Conservation (phyloP, 2,888 invertebrate species). For the Thereva nobilitata region DNA sequence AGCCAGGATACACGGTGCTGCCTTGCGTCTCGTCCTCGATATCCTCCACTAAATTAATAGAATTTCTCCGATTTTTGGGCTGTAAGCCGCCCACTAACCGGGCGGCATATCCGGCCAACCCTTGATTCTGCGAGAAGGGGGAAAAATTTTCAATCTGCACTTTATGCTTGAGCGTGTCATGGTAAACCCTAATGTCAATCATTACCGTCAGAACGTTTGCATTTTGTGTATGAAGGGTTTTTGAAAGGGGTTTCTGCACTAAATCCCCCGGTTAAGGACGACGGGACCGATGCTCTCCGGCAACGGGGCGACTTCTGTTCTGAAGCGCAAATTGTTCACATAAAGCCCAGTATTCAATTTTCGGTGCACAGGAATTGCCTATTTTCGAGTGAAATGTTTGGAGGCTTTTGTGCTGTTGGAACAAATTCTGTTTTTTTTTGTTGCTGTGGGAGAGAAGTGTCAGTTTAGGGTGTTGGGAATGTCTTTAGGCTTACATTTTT, state of each 20-base stretch:
- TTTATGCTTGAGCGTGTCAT: constrained; percentile 40
- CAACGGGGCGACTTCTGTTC: constrained; percentile 38
- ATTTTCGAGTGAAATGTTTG: constrained; percentile 40
- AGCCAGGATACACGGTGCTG: neutral
- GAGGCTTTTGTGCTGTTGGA: constrained; percentile 27
- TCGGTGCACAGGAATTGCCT: constrained; percentile 40
- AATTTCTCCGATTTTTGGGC: constrained; percentile 38
- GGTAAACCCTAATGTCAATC: constrained; percentile 42
- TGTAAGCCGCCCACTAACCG: constrained; percentile 25
- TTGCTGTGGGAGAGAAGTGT: too few relatives aligned
- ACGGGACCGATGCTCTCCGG: constrained; percentile 5
- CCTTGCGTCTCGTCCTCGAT: neutral
- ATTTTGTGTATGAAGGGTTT: constrained; percentile 32
- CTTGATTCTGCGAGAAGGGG: constrained; percentile 6
- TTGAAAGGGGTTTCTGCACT: constrained; percentile 17
- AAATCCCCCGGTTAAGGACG: constrained; percentile 18
- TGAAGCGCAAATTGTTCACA: constrained; percentile 33
- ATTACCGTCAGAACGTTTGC: constrained; percentile 41
- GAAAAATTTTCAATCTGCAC: constrained; percentile 40
- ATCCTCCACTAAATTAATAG: constrained; percentile 38
- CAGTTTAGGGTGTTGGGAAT: too few relatives aligned
- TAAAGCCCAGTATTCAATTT: constrained; percentile 42
- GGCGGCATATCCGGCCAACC: constrained; percentile 5
- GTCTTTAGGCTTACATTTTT: too few relatives aligned
- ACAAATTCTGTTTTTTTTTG: too few relatives aligned